These are phyloP conservation scores for Salvelinus namaycush DNA, from an alignment of 2,113 vertebrate species.

Conservation along the genomic window DNA sequence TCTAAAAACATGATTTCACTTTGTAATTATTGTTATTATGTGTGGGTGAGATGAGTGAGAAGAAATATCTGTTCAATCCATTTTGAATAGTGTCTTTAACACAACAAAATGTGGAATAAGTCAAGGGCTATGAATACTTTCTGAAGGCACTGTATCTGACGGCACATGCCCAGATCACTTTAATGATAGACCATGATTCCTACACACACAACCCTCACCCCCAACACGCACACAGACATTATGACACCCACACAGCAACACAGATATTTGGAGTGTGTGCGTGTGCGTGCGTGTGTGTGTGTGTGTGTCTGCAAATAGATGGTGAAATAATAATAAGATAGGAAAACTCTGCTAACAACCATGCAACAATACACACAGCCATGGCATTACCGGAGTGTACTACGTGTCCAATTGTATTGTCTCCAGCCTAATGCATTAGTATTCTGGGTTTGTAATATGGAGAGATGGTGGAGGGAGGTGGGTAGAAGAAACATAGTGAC, in stretches of 20 bases:
- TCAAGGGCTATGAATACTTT: too few species aligned
- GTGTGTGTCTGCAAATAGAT: not conserved
- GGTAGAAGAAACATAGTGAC: too few species aligned
- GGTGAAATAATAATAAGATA: not conserved
- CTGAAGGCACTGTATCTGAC: conserved; percentile 24
- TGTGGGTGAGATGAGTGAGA: too few species aligned
- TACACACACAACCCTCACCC: not conserved
- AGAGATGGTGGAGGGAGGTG: not conserved
- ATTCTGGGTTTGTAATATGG: not conserved
- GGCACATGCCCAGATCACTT: conserved; percentile 44
- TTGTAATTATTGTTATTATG: too few species aligned
- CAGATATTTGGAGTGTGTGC: not conserved
- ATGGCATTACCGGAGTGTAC: not conserved
- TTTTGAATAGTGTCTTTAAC: too few species aligned
- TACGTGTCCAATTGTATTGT: not conserved
- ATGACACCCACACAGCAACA: not conserved
- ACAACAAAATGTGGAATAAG: too few species aligned
- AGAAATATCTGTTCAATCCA: too few species aligned
- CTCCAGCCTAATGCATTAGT: not conserved
- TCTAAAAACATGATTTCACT: too few species aligned
- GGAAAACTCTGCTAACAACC: not conserved
- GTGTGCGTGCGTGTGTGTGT: conserved; percentile 10
- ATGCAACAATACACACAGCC: not conserved
- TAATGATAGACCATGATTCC: conserved; percentile 41
- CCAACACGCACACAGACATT: too few species aligned